Conservation (phyloP, 2,113 vertebrate genomes). For the Pluvianellus socialis region DNA sequence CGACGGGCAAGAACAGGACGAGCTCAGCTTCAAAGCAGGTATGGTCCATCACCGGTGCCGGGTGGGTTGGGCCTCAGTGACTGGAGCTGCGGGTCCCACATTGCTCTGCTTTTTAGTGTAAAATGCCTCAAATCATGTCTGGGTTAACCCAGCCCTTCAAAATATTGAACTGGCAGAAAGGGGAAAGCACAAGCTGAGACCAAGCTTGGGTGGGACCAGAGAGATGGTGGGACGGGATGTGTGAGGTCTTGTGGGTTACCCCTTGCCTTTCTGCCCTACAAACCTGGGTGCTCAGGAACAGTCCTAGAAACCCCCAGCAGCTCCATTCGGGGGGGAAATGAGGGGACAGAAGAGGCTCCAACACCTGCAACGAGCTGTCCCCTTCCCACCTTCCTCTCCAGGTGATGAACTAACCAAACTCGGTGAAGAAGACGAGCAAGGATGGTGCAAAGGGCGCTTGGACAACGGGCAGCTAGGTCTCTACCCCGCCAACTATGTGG, state of each 20-base stretch:
- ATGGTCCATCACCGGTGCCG: rapidly evolving
- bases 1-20: slow-evolving; percentile 95
- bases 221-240: rapidly evolving
- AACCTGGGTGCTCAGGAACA: not conserved
- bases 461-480: slow-evolving; percentile 92
- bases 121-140: not conserved
- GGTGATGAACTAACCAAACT: slow-evolving; percentile 96
- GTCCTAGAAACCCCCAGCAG: not conserved
- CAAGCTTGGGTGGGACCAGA: rapidly evolving
- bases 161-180: not conserved
- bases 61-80: rapidly evolving
- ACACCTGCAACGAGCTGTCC: not conserved
- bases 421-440: slow-evolving; percentile 96
- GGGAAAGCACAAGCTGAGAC: not conserved
- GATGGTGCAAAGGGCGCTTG: slow-evolving; percentile 97
- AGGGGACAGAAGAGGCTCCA: not conserved
- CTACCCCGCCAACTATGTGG: slow-evolving; percentile 98
- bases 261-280: not conserved
- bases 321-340: not conserved
- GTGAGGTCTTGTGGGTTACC: rapidly evolving
- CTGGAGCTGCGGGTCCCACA: not conserved
- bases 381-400: slow-evolving; percentile 53
- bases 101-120: not conserved
- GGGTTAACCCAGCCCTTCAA: not conserved
- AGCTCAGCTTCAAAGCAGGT: slow-evolving; percentile 97